Evolutionary conservation across 2,888 invertebrate species (phyloP), one percentile per base, ranked within the genome.

Genomic region (Nephrotoma guestfalica): DNA sequence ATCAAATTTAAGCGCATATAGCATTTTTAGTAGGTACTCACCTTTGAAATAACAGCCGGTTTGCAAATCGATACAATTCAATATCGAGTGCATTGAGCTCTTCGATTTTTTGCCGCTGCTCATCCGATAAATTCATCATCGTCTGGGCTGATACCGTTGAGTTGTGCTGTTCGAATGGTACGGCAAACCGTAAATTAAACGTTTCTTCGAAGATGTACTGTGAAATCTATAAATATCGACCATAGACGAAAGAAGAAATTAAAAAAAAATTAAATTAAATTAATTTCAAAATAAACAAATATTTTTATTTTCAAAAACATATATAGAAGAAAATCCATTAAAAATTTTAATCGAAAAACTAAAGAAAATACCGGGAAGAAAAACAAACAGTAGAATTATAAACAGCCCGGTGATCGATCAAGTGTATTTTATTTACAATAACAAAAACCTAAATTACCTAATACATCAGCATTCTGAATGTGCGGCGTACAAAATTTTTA

Each of bases 201-300:
- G 97, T 97, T 92, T 97, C 96, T 90, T 98, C 98, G 91, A 98
- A 98, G 89, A 98, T 95, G 91, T 97, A 97, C 91, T 98, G 98
- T 42, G 97, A 96, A 90, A 95, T 94, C 95, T 95, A 91, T 87
- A 88, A 89, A 87, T 88, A 83, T 88, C 47, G 87, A 84, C 83
- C 86, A 87, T 4, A 84, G 86, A 41, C 40, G 30, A 30, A 3
- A 30, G 43, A 86, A 18, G n/a, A 18, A 43, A 86, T 7, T 9
- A 71, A 30, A 9, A 86, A 9, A 86, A 87, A 86, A 42, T 86
- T 40, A 84, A 86, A 30, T 87, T 83, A 15, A 43, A 85, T 51
- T 83, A 85, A 83, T 87, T 47, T 13, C 41, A 41, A 71, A 71
- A 71, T 71, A 71, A 71, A 71, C 71, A 71, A 71, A 71, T 11